phyloP scores from a whole-genome alignment of 1,140 invertebrate species.

The Zaprionus inermis region DNA sequence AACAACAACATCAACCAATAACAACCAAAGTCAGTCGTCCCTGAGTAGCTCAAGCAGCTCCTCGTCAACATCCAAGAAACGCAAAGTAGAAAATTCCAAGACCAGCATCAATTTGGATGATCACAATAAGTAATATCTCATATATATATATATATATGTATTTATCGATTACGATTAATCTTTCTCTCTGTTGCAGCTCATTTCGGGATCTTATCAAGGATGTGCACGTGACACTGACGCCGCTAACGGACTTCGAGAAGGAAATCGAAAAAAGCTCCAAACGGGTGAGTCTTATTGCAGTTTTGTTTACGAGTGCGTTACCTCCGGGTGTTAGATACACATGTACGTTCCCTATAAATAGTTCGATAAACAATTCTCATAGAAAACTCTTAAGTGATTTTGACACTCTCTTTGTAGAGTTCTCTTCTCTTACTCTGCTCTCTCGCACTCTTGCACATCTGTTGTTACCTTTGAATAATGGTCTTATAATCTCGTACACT shows the following conservation, averaged over 20 bases:
- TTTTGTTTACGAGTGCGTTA: slow-evolving; percentile 25
- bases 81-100: slow-evolving; percentile 68
- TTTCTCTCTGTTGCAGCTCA: slow-evolving; percentile 36
- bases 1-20: background rate
- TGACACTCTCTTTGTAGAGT: slow-evolving; percentile 12
- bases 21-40: slow-evolving; percentile 25
- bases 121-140: slow-evolving; percentile 69
- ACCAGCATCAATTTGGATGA: slow-evolving; percentile 57
- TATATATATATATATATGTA: background rate
- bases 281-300: slow-evolving; percentile 62
- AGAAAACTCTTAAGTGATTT: slow-evolving; percentile 52
- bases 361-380: slow-evolving; percentile 26
- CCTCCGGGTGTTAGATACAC: background rate
- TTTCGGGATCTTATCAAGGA: slow-evolving; percentile 82
- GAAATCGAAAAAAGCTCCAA: slow-evolving; percentile 83
- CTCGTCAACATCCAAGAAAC: slow-evolving; percentile 60
- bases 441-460: slow-evolving; percentile 10
- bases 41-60: slow-evolving; percentile 31
- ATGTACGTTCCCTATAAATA: slow-evolving; percentile 46
- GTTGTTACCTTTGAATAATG: slow-evolving; percentile 63
- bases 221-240: slow-evolving; percentile 76
- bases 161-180: background rate
- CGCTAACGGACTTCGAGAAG: slow-evolving; percentile 79
- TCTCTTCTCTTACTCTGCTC: slow-evolving; percentile 1
- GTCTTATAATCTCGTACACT: slow-evolving; percentile 55